phyloP scores from a whole-genome alignment of 35 echinoderm and acorn worm genomes.

The Nesometra sesokonis region DNA sequence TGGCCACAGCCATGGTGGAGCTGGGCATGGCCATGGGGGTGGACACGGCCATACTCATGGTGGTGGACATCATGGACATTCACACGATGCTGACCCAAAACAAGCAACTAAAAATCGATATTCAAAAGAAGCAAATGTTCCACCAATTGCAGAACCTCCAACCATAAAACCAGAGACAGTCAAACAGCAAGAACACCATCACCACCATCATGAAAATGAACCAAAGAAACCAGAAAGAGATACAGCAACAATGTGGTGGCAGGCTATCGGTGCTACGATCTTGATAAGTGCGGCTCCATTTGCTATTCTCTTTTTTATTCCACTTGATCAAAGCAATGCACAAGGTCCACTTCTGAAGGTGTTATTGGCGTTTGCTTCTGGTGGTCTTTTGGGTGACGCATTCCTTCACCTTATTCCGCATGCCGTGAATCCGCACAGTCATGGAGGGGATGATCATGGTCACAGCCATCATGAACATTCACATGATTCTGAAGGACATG shows the following conservation, averaged over 20 bases:
- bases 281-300: slow-evolving; percentile 87
- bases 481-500: slow-evolving; percentile 31
- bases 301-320: slow-evolving; percentile 81
- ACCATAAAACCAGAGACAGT: neutral
- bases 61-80: neutral
- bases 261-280: slow-evolving; percentile 84
- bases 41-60: neutral
- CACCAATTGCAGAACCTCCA: neutral
- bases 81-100: neutral
- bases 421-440: slow-evolving; percentile 57
- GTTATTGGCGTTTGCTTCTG: slow-evolving; percentile 75
- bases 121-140: neutral
- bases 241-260: slow-evolving; percentile 47
- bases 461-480: slow-evolving; percentile 35
- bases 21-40: neutral
- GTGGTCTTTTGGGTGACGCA: slow-evolving; percentile 78
- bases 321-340: slow-evolving; percentile 60
- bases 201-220: slow-evolving; percentile 24
- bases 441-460: slow-evolving; percentile 54
- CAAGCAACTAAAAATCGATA: neutral
- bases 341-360: slow-evolving; percentile 69
- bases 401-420: slow-evolving; percentile 92
- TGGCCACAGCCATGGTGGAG: neutral
- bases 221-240: slow-evolving; percentile 10
- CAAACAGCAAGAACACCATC: neutral